phyloP scores from a whole-genome alignment of 2,888 invertebrate species.

The Myopa tessellatipennis region DNA sequence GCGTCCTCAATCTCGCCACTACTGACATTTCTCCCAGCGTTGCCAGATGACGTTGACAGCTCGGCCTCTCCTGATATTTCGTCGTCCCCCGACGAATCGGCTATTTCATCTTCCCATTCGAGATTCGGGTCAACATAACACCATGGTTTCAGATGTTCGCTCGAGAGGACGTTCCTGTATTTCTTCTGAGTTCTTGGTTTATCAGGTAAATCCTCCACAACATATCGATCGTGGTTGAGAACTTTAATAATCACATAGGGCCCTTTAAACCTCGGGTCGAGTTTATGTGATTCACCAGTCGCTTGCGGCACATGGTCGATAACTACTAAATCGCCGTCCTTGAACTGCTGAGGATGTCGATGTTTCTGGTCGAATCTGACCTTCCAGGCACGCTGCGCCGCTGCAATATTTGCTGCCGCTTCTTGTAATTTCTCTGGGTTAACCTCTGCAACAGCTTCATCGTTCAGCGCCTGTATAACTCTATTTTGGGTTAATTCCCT shows the following conservation, averaged over 20 bases:
- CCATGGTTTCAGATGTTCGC: constrained; percentile 44
- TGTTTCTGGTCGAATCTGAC: constrained; percentile 39
- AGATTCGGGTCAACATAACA: constrained; percentile 34
- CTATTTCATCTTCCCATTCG: constrained; percentile 13
- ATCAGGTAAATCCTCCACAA: constrained; percentile 42
- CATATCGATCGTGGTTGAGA: constrained; percentile 38
- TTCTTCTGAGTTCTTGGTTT: constrained; percentile 27
- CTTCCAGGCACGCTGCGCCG: constrained; percentile 31
- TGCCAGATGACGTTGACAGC: background rate
- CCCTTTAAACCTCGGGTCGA: constrained; percentile 39
- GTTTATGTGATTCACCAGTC: constrained; percentile 40
- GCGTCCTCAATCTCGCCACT: too few species aligned
- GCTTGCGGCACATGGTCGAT: constrained; percentile 34
- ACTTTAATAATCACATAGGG: constrained; percentile 33
- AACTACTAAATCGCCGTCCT: constrained; percentile 38
- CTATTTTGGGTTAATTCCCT: constrained; percentile 22
- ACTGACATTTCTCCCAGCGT: too few species aligned
- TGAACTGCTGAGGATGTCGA: constrained; percentile 30
- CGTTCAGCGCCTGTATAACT: constrained; percentile 28
- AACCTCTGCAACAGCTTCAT: background rate
- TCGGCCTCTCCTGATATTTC: constrained; percentile 15
- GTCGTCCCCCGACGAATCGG: constrained; percentile 23
- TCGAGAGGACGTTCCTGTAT: constrained; percentile 40
- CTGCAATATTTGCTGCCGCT: background rate
- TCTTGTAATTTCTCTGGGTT: background rate